Percentiles rank a stretch among this genome's conserved stretches.
Evolutionary conservation across 53 echinoderm and acorn worm genomes (phyloP).

Genomic region (Paelopatides confundens): DNA sequence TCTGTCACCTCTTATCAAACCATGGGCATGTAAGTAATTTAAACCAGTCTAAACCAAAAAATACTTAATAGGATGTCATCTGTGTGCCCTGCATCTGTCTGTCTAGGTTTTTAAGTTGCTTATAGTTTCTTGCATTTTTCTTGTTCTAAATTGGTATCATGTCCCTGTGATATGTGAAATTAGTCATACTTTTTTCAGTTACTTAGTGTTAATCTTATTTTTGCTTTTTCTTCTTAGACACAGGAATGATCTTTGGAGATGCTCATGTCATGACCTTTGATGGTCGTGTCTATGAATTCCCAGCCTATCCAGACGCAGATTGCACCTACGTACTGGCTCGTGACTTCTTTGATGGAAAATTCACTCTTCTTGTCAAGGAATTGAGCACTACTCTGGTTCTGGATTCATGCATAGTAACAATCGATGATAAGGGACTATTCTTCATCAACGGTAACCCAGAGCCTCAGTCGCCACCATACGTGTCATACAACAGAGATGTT

Average conservation of each 20-base stretch:
- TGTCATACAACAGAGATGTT: conserved; percentile 66
- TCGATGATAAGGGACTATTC: conserved; percentile 64
- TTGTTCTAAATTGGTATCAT: too few species aligned
- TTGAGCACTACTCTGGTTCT: conserved; percentile 68
- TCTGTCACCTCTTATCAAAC: conserved; percentile 32
- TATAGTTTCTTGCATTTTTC: too few species aligned
- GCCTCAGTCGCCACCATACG: conserved; percentile 76
- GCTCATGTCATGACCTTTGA: conserved; percentile 93
- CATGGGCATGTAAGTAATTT: conserved; percentile 43
- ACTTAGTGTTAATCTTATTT: too few species aligned
- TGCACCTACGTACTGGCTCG: conserved; percentile 91
- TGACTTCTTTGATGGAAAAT: conserved; percentile 94
- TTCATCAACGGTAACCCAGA: conserved; percentile 71
- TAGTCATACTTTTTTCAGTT: too few species aligned
- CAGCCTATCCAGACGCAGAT: conserved; percentile 58
- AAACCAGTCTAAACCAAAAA: too few species aligned
- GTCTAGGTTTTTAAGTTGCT: too few species aligned
- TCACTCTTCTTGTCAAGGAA: conserved; percentile 82
- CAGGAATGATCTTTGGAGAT: conserved; percentile 84
- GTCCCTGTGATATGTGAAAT: too few species aligned
- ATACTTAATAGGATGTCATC: too few species aligned
- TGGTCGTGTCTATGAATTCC: conserved; percentile 82
- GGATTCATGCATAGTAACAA: conserved; percentile 50
- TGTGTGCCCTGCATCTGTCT: too few species aligned
- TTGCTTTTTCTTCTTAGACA: conserved; percentile 50